These are phyloP conservation scores for Drosophila sucinea DNA, from an alignment of 1,140 invertebrate species.

Conservation along the genomic window DNA sequence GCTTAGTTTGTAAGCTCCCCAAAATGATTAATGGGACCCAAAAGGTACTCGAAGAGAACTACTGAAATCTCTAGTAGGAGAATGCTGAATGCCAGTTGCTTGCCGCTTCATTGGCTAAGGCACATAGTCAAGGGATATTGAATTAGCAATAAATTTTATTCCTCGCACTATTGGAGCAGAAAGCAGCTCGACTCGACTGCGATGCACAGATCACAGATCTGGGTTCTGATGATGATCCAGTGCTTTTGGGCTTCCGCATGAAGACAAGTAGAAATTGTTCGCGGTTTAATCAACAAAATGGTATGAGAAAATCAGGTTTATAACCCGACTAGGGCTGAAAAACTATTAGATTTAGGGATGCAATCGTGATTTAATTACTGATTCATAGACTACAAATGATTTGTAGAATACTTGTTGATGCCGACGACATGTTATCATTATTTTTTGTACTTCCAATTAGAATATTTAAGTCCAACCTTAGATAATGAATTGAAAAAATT, in stretches of 20 bases:
- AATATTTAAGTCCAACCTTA: background rate
- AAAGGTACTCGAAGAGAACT: constrained; percentile 42
- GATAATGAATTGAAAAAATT: background rate
- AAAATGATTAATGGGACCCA: constrained; percentile 69
- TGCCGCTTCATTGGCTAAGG: constrained; percentile 72
- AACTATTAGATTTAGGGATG: background rate
- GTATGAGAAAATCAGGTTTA: background rate
- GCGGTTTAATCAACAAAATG: background rate
- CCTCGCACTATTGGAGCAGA: constrained; percentile 73
- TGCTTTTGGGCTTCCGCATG: constrained; percentile 49
- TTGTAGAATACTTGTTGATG: no score
- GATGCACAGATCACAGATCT: no score
- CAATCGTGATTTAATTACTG: no score
- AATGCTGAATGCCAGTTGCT: constrained; percentile 29
- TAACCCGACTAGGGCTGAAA: background rate
- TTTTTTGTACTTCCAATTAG: background rate
- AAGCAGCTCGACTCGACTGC: constrained; percentile 41
- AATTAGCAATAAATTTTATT: constrained; percentile 55
- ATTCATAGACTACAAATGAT: no score
- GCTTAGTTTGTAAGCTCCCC: constrained; percentile 48
- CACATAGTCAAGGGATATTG: constrained; percentile 46
- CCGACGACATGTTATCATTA: no score
- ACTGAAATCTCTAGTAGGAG: background rate
- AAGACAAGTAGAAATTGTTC: background rate
- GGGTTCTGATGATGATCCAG: background rate